A percentile compares a stretch with the other conserved stretches of the same genome.
These are phyloP conservation scores for Lepidurus couesii DNA, from an alignment of 1,140 invertebrate genomes.

Conservation along the genomic window DNA sequence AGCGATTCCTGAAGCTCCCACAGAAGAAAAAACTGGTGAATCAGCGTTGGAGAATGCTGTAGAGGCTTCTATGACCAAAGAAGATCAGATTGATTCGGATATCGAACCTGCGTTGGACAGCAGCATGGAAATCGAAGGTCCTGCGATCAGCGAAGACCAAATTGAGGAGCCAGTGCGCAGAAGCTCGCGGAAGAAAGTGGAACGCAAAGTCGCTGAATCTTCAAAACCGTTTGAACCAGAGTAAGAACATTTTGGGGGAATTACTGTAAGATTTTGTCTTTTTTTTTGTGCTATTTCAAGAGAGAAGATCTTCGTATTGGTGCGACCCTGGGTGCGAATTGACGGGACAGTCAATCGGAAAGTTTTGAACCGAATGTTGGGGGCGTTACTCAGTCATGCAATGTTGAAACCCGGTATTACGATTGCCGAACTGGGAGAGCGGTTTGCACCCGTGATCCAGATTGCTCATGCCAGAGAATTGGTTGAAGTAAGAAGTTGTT, in stretches of 20 bases:
- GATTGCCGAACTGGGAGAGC: slow-evolving; percentile 50
- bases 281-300: neutral
- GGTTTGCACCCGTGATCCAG: slow-evolving; percentile 51
- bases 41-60: neutral
- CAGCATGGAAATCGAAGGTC: neutral
- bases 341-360: slow-evolving; percentile 65
- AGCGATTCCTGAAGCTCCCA: slow-evolving; percentile 37
- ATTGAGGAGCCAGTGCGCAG: neutral
- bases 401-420: slow-evolving; percentile 36
- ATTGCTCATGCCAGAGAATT: slow-evolving; percentile 50
- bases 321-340: slow-evolving; percentile 65
- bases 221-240: slow-evolving; percentile 33
- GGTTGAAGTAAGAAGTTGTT: slow-evolving; percentile 44
- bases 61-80: neutral
- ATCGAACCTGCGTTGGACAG: neutral
- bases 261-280: neutral
- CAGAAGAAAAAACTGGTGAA: slow-evolving; percentile 26
- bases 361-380: slow-evolving; percentile 62
- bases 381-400: slow-evolving; percentile 47
- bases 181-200: neutral
- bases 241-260: slow-evolving; percentile 15
- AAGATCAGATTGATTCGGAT: neutral
- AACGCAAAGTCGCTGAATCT: slow-evolving; percentile 34
- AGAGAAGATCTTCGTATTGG: slow-evolving; percentile 40
- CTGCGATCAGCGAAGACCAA: neutral